These are phyloP conservation scores for Herminia tarsipennalis DNA, from an alignment of 2,888 invertebrate species.

Conservation along the genomic window DNA sequence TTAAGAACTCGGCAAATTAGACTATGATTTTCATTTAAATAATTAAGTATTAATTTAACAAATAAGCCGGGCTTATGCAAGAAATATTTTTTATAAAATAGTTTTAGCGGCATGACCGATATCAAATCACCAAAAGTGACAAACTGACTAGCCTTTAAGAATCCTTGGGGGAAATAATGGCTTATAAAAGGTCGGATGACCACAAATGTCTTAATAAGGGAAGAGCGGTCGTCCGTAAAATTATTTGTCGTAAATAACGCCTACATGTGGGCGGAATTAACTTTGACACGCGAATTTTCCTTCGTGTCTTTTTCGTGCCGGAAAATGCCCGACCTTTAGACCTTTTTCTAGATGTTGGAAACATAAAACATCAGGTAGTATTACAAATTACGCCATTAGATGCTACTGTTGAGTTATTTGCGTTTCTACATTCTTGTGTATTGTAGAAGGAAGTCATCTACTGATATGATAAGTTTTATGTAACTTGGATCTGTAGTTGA, in stretches of 20 bases:
- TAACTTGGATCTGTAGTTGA: too few species aligned
- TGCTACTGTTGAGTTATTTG: neutral
- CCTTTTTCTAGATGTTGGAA: slow-evolving; percentile 8
- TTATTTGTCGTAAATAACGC: slow-evolving; percentile 44
- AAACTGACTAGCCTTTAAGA: slow-evolving; percentile 8
- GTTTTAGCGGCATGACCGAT: too few species aligned
- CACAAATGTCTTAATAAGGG: slow-evolving; percentile 23
- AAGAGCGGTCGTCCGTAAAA: slow-evolving; percentile 29
- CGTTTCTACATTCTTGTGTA: too few species aligned
- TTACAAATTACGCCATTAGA: slow-evolving; percentile 15
- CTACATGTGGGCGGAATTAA: slow-evolving; percentile 26
- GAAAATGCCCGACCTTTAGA: slow-evolving; percentile 23
- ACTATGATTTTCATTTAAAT: too few species aligned
- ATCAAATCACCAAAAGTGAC: neutral
- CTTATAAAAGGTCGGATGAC: slow-evolving; percentile 16
- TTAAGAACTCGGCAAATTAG: too few species aligned
- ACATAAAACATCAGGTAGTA: slow-evolving; percentile 2
- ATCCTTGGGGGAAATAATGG: slow-evolving; percentile 12
- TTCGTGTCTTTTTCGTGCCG: slow-evolving; percentile 1
- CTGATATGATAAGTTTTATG: too few species aligned
- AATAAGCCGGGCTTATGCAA: neutral
- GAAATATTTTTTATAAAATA: neutral
- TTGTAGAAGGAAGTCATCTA: too few species aligned
- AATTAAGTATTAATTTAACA: too few species aligned
- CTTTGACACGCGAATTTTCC: slow-evolving; percentile 30